Evolutionary conservation across 2,888 invertebrate genomes (phyloP).

Genomic region (Timandra comae): DNA sequence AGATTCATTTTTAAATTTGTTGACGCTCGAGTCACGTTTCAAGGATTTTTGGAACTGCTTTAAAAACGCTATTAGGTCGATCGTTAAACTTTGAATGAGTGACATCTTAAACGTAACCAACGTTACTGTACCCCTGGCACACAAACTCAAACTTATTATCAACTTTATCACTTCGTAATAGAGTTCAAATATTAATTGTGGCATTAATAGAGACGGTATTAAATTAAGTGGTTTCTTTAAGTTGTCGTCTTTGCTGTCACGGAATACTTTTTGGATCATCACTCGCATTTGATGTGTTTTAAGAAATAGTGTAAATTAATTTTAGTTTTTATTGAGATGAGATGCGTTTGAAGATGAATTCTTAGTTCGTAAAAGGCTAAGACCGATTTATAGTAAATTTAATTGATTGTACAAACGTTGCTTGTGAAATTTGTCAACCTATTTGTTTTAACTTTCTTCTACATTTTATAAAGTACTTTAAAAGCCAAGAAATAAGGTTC

Average conservation of each 20-base stretch:
- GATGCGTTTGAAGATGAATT: constrained; percentile 33
- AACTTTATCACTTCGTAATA: constrained; percentile 19
- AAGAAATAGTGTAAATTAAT: constrained; percentile 57
- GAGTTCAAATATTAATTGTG: constrained; percentile 2
- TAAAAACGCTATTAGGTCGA: constrained; percentile 72
- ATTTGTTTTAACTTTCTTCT: no score
- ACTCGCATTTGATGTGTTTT: constrained; percentile 64
- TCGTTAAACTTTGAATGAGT: constrained; percentile 74
- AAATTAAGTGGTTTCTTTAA: constrained; percentile 39
- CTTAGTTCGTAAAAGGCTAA: constrained; percentile 36
- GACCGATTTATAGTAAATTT: constrained; percentile 37
- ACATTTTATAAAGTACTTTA: no score
- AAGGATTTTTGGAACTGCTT: constrained; percentile 71
- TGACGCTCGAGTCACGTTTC: constrained; percentile 70
- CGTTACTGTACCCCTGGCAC: constrained; percentile 11
- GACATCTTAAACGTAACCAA: constrained; percentile 62
- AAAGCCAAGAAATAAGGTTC: no score
- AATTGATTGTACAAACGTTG: constrained; percentile 16
- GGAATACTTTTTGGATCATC: constrained; percentile 62
- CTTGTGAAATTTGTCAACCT: constrained; percentile 24
- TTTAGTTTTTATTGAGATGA: constrained; percentile 59
- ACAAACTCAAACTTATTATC: constrained; percentile 5
- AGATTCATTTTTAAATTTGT: constrained; percentile 68
- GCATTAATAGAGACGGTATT: constrained; percentile 2
- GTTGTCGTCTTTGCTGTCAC: constrained; percentile 61